Evolutionary conservation across 2,888 invertebrate genomes (phyloP).

Genomic region (Cheilosia variabilis): DNA sequence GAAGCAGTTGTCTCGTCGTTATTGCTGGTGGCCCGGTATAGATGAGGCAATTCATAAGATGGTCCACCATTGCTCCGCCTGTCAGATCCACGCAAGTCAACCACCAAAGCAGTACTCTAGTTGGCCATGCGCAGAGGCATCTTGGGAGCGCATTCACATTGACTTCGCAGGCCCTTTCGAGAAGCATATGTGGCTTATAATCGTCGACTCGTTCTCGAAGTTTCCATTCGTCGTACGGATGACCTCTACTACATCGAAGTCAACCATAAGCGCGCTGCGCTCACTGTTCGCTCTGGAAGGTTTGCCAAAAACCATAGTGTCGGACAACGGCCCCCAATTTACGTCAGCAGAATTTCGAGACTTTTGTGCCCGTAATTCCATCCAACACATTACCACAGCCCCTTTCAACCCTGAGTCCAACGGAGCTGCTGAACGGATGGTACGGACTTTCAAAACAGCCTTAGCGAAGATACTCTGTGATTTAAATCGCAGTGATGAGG

Average conservation of each 20-base stretch:
- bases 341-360: slow-evolving; percentile 72
- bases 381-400: slow-evolving; percentile 75
- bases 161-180: slow-evolving; percentile 82
- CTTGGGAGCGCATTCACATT: slow-evolving; percentile 81
- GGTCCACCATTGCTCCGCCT: too few relatives aligned
- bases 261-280: slow-evolving; percentile 26
- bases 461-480: slow-evolving; percentile 15
- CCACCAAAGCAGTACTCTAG: slow-evolving; percentile 23
- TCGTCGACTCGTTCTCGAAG: slow-evolving; percentile 82
- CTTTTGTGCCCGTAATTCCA: slow-evolving; percentile 72
- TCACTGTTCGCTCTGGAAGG: slow-evolving; percentile 67
- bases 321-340: slow-evolving; percentile 77
- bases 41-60: slow-evolving; percentile 45
- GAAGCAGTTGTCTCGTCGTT: slow-evolving; percentile 58
- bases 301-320: slow-evolving; percentile 15
- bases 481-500: neutral
- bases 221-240: slow-evolving; percentile 80
- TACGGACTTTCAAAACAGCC: slow-evolving; percentile 33
- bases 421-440: slow-evolving; percentile 74
- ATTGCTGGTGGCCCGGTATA: slow-evolving; percentile 64
- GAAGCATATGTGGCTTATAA: slow-evolving; percentile 78
- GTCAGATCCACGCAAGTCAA: slow-evolving; percentile 30
- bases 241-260: slow-evolving; percentile 13
- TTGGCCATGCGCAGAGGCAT: slow-evolving; percentile 76
- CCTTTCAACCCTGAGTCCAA: slow-evolving; percentile 74